Conservation (phyloP, 2,888 invertebrate species). For the Cremastinae sp. region DNA sequence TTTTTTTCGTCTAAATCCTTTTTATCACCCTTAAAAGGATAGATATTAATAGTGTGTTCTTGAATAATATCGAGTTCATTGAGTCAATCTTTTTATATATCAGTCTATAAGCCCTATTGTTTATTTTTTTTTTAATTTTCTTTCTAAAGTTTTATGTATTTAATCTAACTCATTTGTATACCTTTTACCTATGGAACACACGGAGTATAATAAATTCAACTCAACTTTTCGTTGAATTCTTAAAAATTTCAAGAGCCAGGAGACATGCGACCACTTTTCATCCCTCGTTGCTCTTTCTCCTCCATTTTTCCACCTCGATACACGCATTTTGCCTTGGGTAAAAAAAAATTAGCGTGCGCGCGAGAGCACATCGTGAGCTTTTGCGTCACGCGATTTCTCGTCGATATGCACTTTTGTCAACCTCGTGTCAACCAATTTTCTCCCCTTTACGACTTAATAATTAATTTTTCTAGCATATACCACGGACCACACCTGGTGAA, state of each 20-base stretch:
- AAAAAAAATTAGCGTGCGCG: slow-evolving; percentile 20
- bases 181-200: no score
- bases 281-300: not conserved
- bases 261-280: slow-evolving; percentile 24
- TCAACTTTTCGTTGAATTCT: slow-evolving; percentile 49
- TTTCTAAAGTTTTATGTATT: no score
- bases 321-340: not conserved
- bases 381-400: slow-evolving; percentile 37
- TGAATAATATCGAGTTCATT: no score
- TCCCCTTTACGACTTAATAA: slow-evolving; percentile 10
- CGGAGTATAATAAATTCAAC: no score
- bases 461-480: slow-evolving; percentile 38
- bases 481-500: not conserved
- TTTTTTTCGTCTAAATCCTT: no score
- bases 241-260: slow-evolving; percentile 22
- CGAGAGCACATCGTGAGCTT: not conserved
- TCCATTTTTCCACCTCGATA: slow-evolving; percentile 17
- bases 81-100: no score
- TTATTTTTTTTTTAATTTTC: no score
- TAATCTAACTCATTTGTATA: no score
- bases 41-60: no score
- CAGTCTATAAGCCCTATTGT: no score
- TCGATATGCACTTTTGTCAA: not conserved
- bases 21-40: no score
- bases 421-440: slow-evolving; percentile 36